A percentile compares a stretch with the other conserved stretches of the same genome.
phyloP scores from a whole-genome alignment of 2,113 vertebrate species.

The Lepus europaeus region DNA sequence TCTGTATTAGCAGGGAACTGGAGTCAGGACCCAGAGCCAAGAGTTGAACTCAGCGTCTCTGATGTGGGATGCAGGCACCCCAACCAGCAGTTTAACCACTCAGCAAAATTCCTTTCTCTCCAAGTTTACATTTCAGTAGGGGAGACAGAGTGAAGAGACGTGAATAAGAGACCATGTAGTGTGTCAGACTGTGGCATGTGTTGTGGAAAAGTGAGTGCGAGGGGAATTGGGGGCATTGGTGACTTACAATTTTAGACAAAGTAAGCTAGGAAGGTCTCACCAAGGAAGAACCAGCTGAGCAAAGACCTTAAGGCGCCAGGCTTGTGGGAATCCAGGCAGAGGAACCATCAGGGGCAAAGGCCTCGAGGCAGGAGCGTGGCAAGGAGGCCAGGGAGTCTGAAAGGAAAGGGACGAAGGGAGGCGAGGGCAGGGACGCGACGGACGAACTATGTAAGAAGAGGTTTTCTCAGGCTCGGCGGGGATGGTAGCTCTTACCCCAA shows the following conservation, averaged over 20 bases:
- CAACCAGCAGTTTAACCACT: too few relatives aligned
- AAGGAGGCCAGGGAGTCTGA: background rate
- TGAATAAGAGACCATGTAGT: background rate
- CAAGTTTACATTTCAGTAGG: background rate
- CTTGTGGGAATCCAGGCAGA: background rate
- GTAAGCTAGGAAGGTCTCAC: background rate
- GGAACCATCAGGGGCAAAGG: background rate
- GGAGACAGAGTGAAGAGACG: background rate
- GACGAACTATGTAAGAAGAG: too few relatives aligned
- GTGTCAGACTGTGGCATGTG: background rate
- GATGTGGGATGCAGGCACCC: too few relatives aligned
- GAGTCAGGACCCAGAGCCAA: too few relatives aligned
- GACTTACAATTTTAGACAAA: background rate
- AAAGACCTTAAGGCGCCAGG: background rate
- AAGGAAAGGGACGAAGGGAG: too few relatives aligned
- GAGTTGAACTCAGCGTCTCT: too few relatives aligned
- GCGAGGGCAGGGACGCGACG: background rate
- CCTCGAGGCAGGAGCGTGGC: background rate
- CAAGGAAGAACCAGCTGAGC: background rate
- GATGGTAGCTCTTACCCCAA: background rate
- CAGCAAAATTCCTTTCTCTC: too few relatives aligned
- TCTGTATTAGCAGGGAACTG: too few relatives aligned
- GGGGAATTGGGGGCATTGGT: background rate
- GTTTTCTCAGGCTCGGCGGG: too few relatives aligned
- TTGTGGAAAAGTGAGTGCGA: background rate